These are phyloP conservation scores for Gonatopus flavifemur DNA, from an alignment of 1,140 invertebrate species.

Conservation along the genomic window DNA sequence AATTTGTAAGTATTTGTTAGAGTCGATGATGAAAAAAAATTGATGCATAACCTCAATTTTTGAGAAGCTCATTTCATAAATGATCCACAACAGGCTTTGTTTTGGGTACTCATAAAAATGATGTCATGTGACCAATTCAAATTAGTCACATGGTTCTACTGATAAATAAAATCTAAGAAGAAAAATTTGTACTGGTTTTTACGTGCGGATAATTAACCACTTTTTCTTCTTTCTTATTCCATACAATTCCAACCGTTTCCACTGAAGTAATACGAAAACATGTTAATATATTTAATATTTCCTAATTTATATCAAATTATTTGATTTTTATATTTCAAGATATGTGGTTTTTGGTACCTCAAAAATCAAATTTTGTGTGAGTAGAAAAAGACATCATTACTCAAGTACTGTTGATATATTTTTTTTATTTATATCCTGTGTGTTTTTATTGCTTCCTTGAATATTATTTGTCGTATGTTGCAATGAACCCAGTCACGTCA, in stretches of 20 bases:
- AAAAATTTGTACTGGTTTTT: neutral
- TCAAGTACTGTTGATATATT: neutral
- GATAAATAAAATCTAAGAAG: neutral
- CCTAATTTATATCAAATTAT: too few species aligned
- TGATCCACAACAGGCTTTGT: too few species aligned
- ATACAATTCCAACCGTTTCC: neutral
- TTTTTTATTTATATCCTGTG: neutral
- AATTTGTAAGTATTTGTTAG: slow-evolving; percentile 34
- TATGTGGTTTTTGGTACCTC: neutral
- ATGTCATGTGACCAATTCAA: too few species aligned
- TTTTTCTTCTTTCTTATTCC: neutral
- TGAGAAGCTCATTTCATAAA: too few species aligned
- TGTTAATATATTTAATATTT: too few species aligned
- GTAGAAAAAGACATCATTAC: neutral
- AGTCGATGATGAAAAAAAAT: neutral
- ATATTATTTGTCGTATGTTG: neutral
- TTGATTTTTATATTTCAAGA: neutral
- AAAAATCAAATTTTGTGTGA: neutral
- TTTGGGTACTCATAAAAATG: neutral
- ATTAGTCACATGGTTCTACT: too few species aligned
- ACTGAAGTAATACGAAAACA: too few species aligned
- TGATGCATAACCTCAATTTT: slow-evolving; percentile 23
- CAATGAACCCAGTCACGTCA: neutral
- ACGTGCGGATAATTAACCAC: neutral
- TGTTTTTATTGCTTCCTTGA: neutral